Evolutionary conservation across 2,113 vertebrate species (phyloP), one percentile per base, ranked within the genome.

Genomic region (Chaetodon auriga): DNA sequence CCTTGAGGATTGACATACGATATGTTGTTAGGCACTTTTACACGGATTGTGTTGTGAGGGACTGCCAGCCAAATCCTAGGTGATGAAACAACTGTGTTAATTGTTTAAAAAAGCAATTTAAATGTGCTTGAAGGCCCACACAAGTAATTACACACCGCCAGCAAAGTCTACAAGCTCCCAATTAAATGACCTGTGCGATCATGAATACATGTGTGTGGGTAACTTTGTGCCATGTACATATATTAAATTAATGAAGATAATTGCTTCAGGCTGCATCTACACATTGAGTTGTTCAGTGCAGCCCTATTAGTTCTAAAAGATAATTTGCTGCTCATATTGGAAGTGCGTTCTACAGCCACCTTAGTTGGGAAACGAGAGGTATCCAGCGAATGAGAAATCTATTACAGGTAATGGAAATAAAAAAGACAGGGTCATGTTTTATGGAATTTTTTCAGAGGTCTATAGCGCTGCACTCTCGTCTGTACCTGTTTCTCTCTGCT

Each of bases 91-190:
- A 91, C 81, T 88, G 68, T 85, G 83, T 76, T 91, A 89, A 87
- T 91, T 87, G 87, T 86, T 89, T 77, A 66, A 88, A 89, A 89
- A 92, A 91, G 82, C 85, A 88, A 94, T 89, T 92, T 85, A 88
- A 94, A 91, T 90, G 55, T 58, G 89, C 93, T 92, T 51, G 82
- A 61, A 94, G 93, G 89, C 79, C 68, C 70, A 57, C 58, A 69
- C 62, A 81, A 87, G 87, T 92, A 91, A 94, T 93, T 92, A 89
- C 87, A 90, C 84, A 90, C 87, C 68, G 68, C 71, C 73, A 78
- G 83, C 53, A 77, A 82, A 63, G 68, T 82, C 72, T 48, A 30
- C 81, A 75, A 70, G 73, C 82, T 73, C 43, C 49, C 80, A 80
- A 80, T 89, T 84, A 86, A 87, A 73, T 66, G 75, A 85, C 87